Evolutionary conservation across 2,797 vertebrate species (phyloP).

Genomic region (Chrosomus eos): DNA sequence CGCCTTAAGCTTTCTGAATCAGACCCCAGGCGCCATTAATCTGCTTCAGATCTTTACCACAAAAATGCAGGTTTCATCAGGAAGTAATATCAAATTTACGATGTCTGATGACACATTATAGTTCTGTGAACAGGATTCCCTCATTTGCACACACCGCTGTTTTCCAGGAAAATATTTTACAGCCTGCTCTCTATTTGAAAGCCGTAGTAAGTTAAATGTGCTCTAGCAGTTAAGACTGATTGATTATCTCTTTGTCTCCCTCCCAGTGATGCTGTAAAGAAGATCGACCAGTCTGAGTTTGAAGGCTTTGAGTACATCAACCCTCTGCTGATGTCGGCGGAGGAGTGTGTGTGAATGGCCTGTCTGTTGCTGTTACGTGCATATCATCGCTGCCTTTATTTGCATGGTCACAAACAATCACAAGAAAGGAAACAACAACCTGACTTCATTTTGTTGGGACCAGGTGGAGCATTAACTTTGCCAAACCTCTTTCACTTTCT

Average conservation of each 20-base stretch:
- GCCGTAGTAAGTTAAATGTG: slow-evolving; percentile 17
- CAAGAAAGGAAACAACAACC: slow-evolving; percentile 41
- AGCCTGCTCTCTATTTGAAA: not conserved
- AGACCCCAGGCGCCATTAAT: slow-evolving; percentile 14
- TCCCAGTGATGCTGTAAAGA: slow-evolving; percentile 91
- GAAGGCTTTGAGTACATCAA: slow-evolving; percentile 99
- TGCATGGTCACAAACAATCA: slow-evolving; percentile 68
- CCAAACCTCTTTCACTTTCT: slow-evolving; percentile 80
- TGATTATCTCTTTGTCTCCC: slow-evolving; percentile 54
- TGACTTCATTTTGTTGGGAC: slow-evolving; percentile 27
- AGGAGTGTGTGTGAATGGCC: slow-evolving; percentile 89
- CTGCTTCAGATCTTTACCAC: slow-evolving; percentile 43
- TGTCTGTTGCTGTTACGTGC: not conserved
- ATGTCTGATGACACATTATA: slow-evolving; percentile 8
- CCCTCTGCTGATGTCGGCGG: slow-evolving; percentile 97
- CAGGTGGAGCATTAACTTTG: slow-evolving; percentile 63
- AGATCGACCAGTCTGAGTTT: slow-evolving; percentile 99
- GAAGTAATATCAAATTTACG: slow-evolving; percentile 17
- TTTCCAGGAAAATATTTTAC: slow-evolving; percentile 28
- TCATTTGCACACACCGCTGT: slow-evolving; percentile 6
- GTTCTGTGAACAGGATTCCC: not conserved
- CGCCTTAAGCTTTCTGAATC: slow-evolving; percentile 18
- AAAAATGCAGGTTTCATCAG: slow-evolving; percentile 26
- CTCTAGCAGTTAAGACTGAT: slow-evolving; percentile 24
- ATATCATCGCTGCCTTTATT: slow-evolving; percentile 65